These are phyloP conservation scores for Gadus chalcogrammus DNA, from an alignment of 2,113 vertebrate genomes.

Conservation along the genomic window DNA sequence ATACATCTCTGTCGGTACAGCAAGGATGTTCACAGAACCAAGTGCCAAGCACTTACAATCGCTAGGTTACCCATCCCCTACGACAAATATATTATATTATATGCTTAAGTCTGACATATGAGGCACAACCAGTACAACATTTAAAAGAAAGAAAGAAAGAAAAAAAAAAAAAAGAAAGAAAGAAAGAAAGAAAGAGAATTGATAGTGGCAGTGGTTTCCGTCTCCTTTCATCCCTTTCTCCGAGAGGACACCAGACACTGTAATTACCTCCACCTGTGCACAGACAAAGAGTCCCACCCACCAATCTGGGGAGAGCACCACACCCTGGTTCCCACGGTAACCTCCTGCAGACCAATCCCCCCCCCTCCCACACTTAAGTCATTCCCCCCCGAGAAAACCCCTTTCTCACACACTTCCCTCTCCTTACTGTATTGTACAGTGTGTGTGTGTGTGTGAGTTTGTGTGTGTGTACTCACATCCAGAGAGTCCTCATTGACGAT, in stretches of 20 bases:
- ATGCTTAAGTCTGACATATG: not conserved
- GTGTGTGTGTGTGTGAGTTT: no score
- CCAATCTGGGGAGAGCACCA: constrained; percentile 45
- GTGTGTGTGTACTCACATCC: constrained; percentile 82
- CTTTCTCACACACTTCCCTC: constrained; percentile 14
- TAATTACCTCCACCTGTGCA: constrained; percentile 72
- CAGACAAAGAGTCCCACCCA: constrained; percentile 69
- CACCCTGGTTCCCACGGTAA: constrained; percentile 65
- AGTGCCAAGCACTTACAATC: no score
- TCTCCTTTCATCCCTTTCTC: constrained; percentile 63
- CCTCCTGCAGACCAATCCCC: constrained; percentile 33
- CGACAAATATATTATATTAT: no score
- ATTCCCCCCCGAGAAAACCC: not conserved
- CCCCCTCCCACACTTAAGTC: constrained; percentile 13
- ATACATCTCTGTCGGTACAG: no score
- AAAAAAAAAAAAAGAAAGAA: not conserved
- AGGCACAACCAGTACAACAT: no score
- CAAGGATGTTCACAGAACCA: no score
- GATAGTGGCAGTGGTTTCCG: constrained; percentile 24
- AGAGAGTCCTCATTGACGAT: constrained; percentile 94
- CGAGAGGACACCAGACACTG: constrained; percentile 72
- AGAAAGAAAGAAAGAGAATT: constrained; percentile 6
- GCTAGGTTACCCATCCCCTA: no score
- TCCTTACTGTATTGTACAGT: constrained; percentile 14
- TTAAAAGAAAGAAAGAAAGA: not conserved